These are phyloP conservation scores for Eristalis arbustorum DNA, from an alignment of 2,888 invertebrate species.

Conservation along the genomic window DNA sequence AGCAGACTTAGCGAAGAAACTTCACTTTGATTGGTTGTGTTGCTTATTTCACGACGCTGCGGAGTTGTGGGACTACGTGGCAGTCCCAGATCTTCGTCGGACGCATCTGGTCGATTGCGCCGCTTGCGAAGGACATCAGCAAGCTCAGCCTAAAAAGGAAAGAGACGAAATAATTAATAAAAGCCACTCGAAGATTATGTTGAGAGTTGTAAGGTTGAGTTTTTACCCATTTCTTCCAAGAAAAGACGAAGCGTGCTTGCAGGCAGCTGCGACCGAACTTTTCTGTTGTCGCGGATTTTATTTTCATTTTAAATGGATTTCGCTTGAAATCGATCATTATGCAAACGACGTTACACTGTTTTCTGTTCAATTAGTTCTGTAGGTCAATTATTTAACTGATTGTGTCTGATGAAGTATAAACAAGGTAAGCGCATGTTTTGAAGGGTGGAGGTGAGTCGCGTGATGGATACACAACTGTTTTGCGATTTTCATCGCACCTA, in stretches of 20 bases:
- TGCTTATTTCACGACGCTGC: slow-evolving; percentile 80
- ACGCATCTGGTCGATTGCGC: slow-evolving; percentile 86
- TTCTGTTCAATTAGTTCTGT: neutral
- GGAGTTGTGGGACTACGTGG: slow-evolving; percentile 89
- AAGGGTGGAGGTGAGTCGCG: neutral
- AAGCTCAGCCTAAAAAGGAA: slow-evolving; percentile 84
- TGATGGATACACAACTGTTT: neutral
- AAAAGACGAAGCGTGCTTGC: slow-evolving; percentile 77
- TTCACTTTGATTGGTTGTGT: slow-evolving; percentile 81
- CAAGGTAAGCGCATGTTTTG: neutral
- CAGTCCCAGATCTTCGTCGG: slow-evolving; percentile 88
- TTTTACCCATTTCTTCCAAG: slow-evolving; percentile 79
- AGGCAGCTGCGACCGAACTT: slow-evolving; percentile 77
- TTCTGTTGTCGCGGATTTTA: slow-evolving; percentile 74
- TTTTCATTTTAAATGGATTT: slow-evolving; percentile 78
- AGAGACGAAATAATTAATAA: neutral
- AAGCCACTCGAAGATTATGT: neutral
- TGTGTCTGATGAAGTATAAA: neutral
- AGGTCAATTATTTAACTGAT: neutral
- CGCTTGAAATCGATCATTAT: slow-evolving; percentile 78
- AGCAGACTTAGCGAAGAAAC: slow-evolving; percentile 82
- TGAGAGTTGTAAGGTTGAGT: neutral
- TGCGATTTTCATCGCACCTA: neutral
- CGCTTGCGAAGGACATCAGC: slow-evolving; percentile 86
- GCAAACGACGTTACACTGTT: neutral